Conservation (phyloP, 2,113 vertebrate genomes). For the Corythoichthys haematopterus region DNA sequence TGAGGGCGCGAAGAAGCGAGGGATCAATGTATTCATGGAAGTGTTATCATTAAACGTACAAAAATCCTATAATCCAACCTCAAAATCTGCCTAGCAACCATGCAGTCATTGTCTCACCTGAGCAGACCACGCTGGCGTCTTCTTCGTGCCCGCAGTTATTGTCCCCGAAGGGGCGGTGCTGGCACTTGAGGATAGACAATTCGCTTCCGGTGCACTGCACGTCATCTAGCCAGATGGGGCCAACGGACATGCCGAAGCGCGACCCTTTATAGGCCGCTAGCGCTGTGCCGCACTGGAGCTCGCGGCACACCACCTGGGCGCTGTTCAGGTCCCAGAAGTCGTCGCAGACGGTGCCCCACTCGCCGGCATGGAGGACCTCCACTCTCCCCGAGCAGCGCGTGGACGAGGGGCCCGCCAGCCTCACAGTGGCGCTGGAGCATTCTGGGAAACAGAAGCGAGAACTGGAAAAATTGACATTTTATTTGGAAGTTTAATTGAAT, state of each 20-base stretch:
- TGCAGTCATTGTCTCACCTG: slow-evolving; percentile 37
- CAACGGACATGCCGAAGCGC: slow-evolving; percentile 40
- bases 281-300: slow-evolving; percentile 47
- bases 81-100: background rate
- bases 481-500: too few relatives aligned
- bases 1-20: too few relatives aligned
- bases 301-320: slow-evolving; percentile 49
- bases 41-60: background rate
- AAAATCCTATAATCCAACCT: background rate
- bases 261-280: background rate
- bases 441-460: background rate
- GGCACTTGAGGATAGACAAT: slow-evolving; percentile 29
- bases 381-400: slow-evolving; percentile 61
- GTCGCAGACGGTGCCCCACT: slow-evolving; percentile 64
- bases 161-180: slow-evolving; percentile 35
- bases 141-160: slow-evolving; percentile 48
- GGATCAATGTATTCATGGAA: background rate
- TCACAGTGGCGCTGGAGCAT: background rate
- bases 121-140: slow-evolving; percentile 41
- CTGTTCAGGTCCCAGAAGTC: slow-evolving; percentile 50
- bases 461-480: too few relatives aligned
- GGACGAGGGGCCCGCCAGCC: slow-evolving; percentile 29
- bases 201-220: slow-evolving; percentile 48
- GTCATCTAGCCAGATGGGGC: slow-evolving; percentile 55
- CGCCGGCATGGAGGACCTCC: slow-evolving; percentile 36